Evolutionary conservation across 2,113 vertebrate genomes (phyloP).

Genomic region (Vireo altiloquus): DNA sequence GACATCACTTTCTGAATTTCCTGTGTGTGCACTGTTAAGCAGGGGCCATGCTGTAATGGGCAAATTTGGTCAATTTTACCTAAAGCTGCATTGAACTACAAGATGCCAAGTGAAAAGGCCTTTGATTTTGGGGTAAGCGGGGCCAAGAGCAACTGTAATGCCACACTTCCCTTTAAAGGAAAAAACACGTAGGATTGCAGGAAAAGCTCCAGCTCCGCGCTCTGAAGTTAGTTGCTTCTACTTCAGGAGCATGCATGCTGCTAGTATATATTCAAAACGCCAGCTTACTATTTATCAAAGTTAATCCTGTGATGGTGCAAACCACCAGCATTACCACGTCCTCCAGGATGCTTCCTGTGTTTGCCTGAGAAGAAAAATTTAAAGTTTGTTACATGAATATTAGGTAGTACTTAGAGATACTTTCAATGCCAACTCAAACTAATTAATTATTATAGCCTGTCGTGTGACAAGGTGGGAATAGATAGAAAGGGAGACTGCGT

Average conservation of each 20-base stretch:
- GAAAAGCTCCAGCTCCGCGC: no score
- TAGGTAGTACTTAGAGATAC: fast-evolving
- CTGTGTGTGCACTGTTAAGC: fast-evolving
- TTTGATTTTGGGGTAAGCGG: neutral
- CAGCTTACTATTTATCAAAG: slow-evolving; percentile 93
- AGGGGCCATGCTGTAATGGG: fast-evolving
- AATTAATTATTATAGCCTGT: neutral
- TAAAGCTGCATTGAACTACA: neutral
- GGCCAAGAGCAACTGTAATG: neutral
- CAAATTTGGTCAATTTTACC: neutral
- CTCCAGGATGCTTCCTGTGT: slow-evolving; percentile 91
- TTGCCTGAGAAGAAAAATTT: slow-evolving; percentile 74
- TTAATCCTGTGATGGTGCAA: slow-evolving; percentile 95
- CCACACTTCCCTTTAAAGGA: neutral
- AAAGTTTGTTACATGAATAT: neutral
- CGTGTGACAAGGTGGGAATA: fast-evolving
- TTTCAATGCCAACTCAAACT: fast-evolving
- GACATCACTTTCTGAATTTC: fast-evolving
- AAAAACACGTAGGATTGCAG: fast-evolving
- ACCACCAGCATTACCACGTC: slow-evolving; percentile 91
- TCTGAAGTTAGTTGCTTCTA: neutral
- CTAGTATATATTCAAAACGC: fast-evolving
- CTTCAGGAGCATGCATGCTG: neutral
- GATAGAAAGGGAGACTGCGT: fast-evolving
- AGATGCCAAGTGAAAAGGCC: fast-evolving